Evolutionary conservation across 1,140 invertebrate genomes (phyloP), one percentile per base, ranked within the genome.

Genomic region (Papilio dardanus): DNA sequence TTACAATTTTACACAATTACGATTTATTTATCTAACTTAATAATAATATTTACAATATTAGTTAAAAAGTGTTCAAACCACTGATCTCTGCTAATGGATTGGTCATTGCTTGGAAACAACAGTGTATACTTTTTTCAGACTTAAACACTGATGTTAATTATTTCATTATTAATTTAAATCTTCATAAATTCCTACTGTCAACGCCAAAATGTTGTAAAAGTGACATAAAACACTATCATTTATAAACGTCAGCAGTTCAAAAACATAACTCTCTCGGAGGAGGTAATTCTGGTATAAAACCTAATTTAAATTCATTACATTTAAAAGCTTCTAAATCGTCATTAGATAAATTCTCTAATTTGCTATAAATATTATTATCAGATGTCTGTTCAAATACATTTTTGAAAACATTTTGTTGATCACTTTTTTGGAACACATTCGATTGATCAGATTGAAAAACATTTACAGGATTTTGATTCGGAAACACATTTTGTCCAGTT

Each of bases 261-360:
- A 82, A 40, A 82, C 89, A 91, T 30, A 92, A 76, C 58, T 73
- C 73, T 58, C 81, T 80, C 7, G 90, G 89, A 37, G 91, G 91
- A 19, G 91, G 86, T 42, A 91, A 35, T 74, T 91, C 89, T 6
- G 91, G 91, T 31, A 93, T 84, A 76, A 86, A 90, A 21, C 91
- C 91, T 74, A 93, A 82, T 75, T 84, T 83, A 77, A 93, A 93
- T 7, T 82, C 79, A 8, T 79, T 74, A 77, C 83, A 80, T 76
- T 88, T 82, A 77, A 86, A 93, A n/a, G 83, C 84, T 46, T 91
- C 82, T 28, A 93, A 73, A 71, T 91, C 89, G 74, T 78, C 80
- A 28, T 76, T 69, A 10, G 79, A 78, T 37, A 93, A 71, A 2
- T 89, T 85, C 71, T 90, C 87, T 16, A 87, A 73, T 62, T 86